Base-by-base conservation (phyloP, 2,113 vertebrate species). In the Oostethus manadensis region DNA sequence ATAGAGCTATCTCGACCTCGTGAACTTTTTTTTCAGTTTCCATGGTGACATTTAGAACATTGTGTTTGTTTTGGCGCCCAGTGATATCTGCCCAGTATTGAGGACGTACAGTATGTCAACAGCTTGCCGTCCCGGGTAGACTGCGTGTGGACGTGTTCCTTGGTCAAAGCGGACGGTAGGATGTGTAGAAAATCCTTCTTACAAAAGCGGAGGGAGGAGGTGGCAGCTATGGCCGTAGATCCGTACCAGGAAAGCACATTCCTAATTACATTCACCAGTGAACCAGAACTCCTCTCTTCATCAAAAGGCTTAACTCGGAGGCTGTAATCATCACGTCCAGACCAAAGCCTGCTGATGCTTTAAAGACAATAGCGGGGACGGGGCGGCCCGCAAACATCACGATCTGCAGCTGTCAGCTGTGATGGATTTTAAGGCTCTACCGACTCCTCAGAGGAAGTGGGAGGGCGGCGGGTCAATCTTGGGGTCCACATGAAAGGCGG, bases 361-460 rank as follows among this genome's bases (percentile, higher is more conserved):
- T 83, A 86, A 85, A 88, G 83, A 87, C 85, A 84, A 81, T 78
- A 58, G 70, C 62, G 70, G 73, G 73, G 58, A 79, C 75, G 69
- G 63, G 71, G 74, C 70, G 58, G 79, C 75, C 51, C 40, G 43
- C 60, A 73, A 60, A 64, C 55, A 67, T 73, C 71, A 70, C 56
- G 55, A 66, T 64, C 75, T 68, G 42, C 50, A 68, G 61, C 69
- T 59, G 10, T 77, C 62, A 60, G 58, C 68, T 44, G 48, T 82
- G 76, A 85, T 81, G 74, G 78, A 73, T 84, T 76, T 78, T 68
- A 73, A 72, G 69, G 65, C 72, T 74, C 63, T 60, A 40, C 60
- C 80, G 72, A 78, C 79, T 81, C 73, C 65, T 76, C 58, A 58
- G 67, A 82, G 84, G 73, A 81, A 79, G 78, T 67, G 66, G 60